Evolutionary conservation across 2,113 vertebrate genomes (phyloP).

Genomic region (Rutilus rutilus): DNA sequence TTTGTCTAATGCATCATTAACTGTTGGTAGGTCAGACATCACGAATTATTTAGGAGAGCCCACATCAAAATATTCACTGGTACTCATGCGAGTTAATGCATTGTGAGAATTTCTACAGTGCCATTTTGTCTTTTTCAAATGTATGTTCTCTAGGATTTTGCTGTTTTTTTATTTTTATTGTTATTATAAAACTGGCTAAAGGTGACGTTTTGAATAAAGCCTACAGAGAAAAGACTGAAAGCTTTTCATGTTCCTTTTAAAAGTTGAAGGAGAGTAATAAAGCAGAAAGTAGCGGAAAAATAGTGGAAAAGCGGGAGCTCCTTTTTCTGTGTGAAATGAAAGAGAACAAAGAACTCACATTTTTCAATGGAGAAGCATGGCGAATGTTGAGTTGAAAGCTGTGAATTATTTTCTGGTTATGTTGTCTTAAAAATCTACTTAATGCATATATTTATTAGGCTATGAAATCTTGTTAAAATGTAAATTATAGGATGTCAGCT

Average conservation of each 20-base stretch:
- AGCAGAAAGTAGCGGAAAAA: not conserved
- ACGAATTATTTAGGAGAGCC: not conserved
- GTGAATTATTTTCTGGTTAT: not conserved
- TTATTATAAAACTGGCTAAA: constrained; percentile 1
- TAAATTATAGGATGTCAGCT: constrained; percentile 9
- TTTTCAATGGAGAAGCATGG: constrained; percentile 12
- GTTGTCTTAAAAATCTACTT: not conserved
- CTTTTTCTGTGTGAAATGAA: not conserved
- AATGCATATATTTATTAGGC: constrained; percentile 1
- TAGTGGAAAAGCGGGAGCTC: not conserved
- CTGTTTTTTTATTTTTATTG: not conserved
- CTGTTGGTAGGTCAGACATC: not conserved
- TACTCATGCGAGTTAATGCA: not conserved
- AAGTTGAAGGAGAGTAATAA: not conserved
- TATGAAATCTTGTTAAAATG: not conserved
- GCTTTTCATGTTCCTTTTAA: constrained; percentile 24
- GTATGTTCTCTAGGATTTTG: not conserved
- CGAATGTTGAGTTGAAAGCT: not conserved
- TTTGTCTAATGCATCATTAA: constrained; percentile 28
- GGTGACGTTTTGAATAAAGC: constrained; percentile 32
- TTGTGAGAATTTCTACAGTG: constrained; percentile 23
- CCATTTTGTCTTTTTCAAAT: not conserved
- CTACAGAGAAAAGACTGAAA: not conserved
- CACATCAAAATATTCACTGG: not conserved
- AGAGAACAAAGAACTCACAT: not conserved